Conservation (phyloP, 1,140 invertebrate species). For the Drosophila navojoa region DNA sequence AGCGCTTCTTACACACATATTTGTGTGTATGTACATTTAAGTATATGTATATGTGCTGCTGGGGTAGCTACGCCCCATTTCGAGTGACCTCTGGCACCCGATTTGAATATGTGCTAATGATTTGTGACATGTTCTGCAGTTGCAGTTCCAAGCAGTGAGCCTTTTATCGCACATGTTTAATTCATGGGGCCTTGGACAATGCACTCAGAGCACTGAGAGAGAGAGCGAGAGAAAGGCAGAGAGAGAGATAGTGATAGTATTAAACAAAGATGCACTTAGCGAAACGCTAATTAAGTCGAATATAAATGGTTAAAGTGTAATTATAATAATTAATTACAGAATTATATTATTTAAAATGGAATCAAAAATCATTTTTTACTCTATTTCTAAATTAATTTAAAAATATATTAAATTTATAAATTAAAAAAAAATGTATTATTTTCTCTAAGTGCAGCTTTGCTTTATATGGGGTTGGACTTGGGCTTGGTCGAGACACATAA, state of each 20-base stretch:
- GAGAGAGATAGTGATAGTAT: neutral
- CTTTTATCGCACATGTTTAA: constrained; percentile 78
- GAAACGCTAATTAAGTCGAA: neutral
- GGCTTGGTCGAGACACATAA: constrained; percentile 62
- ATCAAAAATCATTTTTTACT: no score
- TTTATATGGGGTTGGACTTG: constrained; percentile 14
- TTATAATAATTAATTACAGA: no score
- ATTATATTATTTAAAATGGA: no score
- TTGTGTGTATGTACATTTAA: neutral
- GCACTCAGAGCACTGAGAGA: neutral
- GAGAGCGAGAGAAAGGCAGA: neutral
- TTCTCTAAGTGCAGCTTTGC: constrained; percentile 5
- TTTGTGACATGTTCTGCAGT: constrained; percentile 68
- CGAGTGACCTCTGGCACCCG: constrained; percentile 39
- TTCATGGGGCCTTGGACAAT: constrained; percentile 56
- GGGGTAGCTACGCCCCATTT: constrained; percentile 18
- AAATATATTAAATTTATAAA: no score
- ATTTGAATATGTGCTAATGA: constrained; percentile 82
- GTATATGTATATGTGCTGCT: neutral
- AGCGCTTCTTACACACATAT: neutral
- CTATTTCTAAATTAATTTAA: no score
- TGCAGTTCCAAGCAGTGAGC: constrained; percentile 17
- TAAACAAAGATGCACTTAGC: neutral
- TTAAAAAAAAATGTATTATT: neutral
- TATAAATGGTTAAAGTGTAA: neutral